Evolutionary conservation across 1,140 invertebrate species (phyloP).

Genomic region (Ganaspis sp.): DNA sequence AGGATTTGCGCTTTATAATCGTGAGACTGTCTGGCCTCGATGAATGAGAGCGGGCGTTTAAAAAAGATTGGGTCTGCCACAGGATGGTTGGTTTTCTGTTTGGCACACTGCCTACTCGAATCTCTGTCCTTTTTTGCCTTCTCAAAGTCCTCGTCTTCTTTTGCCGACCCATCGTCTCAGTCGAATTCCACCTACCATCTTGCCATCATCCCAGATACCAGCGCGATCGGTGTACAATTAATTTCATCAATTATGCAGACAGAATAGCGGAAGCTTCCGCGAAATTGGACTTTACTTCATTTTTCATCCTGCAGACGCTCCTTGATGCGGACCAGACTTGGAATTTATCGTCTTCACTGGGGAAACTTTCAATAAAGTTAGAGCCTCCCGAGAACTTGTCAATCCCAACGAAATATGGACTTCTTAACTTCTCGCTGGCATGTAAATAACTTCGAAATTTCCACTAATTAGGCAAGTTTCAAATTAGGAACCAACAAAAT

Average conservation of each 20-base stretch:
- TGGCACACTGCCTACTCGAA: conserved; percentile 51
- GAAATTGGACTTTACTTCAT: conserved; percentile 24
- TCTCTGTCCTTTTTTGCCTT: conserved; percentile 42
- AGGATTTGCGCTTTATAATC: conserved; percentile 62
- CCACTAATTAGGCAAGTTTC: neutral
- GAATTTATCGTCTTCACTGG: conserved; percentile 8
- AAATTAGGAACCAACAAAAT: neutral
- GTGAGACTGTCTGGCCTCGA: conserved; percentile 62
- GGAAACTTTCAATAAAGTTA: conserved; percentile 25
- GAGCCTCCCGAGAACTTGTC: neutral
- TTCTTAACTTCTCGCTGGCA: neutral
- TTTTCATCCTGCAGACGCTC: conserved; percentile 15
- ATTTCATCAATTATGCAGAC: conserved; percentile 42
- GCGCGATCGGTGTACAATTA: conserved; percentile 41
- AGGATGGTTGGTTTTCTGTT: conserved; percentile 54
- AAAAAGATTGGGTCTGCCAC: conserved; percentile 59
- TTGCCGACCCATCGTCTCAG: conserved; percentile 36
- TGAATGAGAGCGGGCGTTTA: conserved; percentile 59
- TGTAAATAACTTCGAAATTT: conserved; percentile 24
- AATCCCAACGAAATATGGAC: conserved; percentile 3
- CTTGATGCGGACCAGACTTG: neutral
- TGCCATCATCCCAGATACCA: neutral
- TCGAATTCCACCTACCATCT: conserved; percentile 49
- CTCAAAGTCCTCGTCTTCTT: neutral
- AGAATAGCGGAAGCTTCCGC: conserved; percentile 26